These are phyloP conservation scores for Lepidochitona cinerea DNA, from an alignment of 2,888 invertebrate species.

Conservation along the genomic window DNA sequence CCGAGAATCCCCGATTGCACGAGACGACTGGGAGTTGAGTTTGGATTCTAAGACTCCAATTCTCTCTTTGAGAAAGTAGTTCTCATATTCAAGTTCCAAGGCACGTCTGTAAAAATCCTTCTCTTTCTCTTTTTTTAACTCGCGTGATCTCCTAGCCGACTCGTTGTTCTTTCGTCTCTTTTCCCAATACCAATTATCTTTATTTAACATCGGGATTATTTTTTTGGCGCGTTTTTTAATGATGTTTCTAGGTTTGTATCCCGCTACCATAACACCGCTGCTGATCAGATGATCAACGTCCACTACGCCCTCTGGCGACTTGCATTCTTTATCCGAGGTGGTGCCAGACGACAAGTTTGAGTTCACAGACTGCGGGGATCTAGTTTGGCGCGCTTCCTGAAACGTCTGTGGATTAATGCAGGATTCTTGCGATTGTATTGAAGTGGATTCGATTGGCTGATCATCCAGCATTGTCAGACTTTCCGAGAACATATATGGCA, in stretches of 20 bases:
- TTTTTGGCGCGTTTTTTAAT: constrained; percentile 40
- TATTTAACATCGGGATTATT: constrained; percentile 26
- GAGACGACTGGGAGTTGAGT: too few relatives aligned
- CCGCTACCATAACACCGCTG: constrained; percentile 48
- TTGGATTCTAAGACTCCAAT: constrained; percentile 43
- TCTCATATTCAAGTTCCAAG: constrained; percentile 50
- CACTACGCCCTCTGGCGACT: constrained; percentile 12
- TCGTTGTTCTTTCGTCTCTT: constrained; percentile 59
- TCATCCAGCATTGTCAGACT: too few relatives aligned
- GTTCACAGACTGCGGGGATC: too few relatives aligned
- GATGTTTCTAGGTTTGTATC: constrained; percentile 48
- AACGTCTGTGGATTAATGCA: too few relatives aligned
- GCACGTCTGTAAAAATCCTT: constrained; percentile 50
- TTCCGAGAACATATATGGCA: too few relatives aligned
- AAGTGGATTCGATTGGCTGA: too few relatives aligned
- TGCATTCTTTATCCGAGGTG: too few relatives aligned
- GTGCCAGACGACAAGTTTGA: too few relatives aligned
- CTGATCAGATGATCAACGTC: constrained; percentile 49
- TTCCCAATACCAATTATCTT: constrained; percentile 49
- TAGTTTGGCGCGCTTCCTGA: too few relatives aligned
- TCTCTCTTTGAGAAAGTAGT: constrained; percentile 45
- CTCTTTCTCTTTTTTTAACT: constrained; percentile 57
- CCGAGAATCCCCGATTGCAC: too few relatives aligned
- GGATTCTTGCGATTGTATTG: too few relatives aligned
- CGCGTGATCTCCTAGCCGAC: constrained; percentile 53